These are phyloP conservation scores for Spongia lamella DNA, from an alignment of 37 sponge, comb jelly and placozoan genomes.

Conservation along the genomic window DNA sequence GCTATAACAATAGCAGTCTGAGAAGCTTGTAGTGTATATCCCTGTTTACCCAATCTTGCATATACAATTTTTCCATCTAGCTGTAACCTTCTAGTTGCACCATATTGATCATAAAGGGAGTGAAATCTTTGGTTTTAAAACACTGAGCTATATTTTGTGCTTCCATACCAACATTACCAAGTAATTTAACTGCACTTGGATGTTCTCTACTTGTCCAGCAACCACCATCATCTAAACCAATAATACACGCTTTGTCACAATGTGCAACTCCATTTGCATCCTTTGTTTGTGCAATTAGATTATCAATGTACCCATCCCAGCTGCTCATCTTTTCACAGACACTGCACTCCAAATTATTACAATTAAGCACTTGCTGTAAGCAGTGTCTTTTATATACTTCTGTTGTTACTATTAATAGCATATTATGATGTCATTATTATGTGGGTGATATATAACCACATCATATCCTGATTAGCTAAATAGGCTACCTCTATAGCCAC, in stretches of 20 bases:
- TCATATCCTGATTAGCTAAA: no score
- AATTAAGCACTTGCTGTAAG: no score
- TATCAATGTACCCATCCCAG: constrained; percentile 61
- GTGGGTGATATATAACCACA: no score
- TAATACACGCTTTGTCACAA: constrained; percentile 45
- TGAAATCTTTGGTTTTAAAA: constrained; percentile 79
- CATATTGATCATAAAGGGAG: constrained; percentile 67
- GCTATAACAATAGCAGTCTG: constrained; percentile 87
- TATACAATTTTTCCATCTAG: constrained; percentile 70
- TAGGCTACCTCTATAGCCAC: no score
- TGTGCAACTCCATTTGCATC: constrained; percentile 20
- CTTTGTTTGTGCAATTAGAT: constrained; percentile 26
- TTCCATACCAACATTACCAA: no score
- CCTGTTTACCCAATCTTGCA: constrained; percentile 79
- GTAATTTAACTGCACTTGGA: constrained; percentile 51
- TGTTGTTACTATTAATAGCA: no score
- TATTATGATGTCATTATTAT: no score
- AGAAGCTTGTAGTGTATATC: constrained; percentile 60
- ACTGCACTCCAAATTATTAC: no score
- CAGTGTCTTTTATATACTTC: no score
- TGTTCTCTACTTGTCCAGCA: constrained; percentile 65
- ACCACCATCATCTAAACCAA: constrained; percentile 41
- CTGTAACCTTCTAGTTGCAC: constrained; percentile 46
- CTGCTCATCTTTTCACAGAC: no score
- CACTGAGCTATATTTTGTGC: constrained; percentile 60